Evolutionary conservation across 2,888 invertebrate genomes (phyloP).

Genomic region (Ernsta delagoae): DNA sequence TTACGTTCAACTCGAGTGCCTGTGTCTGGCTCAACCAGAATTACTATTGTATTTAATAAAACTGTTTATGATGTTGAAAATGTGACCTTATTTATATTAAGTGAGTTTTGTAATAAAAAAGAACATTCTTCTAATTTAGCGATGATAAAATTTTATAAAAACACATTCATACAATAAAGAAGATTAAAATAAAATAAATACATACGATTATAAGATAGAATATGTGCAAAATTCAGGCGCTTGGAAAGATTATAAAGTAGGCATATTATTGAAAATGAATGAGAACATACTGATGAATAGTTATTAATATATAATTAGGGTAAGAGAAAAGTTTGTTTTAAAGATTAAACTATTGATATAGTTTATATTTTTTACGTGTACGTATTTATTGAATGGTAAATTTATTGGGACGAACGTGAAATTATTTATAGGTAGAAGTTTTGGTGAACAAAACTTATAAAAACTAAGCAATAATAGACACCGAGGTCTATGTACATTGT

Average conservation of each 20-base stretch:
- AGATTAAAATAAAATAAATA: slow-evolving; percentile 62
- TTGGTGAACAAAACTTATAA: slow-evolving; percentile 81
- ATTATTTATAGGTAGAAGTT: slow-evolving; percentile 84
- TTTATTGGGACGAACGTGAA: slow-evolving; percentile 83
- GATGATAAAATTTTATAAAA: slow-evolving; percentile 71
- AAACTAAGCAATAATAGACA: slow-evolving; percentile 84
- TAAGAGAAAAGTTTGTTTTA: slow-evolving; percentile 82
- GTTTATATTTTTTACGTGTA: slow-evolving; percentile 86
- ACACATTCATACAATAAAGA: slow-evolving; percentile 70
- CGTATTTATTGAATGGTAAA: slow-evolving; percentile 85
- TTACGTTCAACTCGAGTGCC: slow-evolving; percentile 78
- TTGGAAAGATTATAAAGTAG: slow-evolving; percentile 84
- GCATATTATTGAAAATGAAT: slow-evolving; percentile 82
- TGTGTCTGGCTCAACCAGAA: slow-evolving; percentile 56
- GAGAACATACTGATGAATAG: slow-evolving; percentile 83
- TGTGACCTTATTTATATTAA: slow-evolving; percentile 64
- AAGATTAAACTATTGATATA: slow-evolving; percentile 85
- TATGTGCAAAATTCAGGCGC: slow-evolving; percentile 79
- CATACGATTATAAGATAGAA: slow-evolving; percentile 69
- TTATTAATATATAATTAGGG: slow-evolving; percentile 84
- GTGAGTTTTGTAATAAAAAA: slow-evolving; percentile 53
- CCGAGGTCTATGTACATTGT: slow-evolving; percentile 81
- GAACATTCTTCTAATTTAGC: slow-evolving; percentile 62
- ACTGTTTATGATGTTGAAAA: slow-evolving; percentile 61
- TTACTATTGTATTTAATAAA: slow-evolving; percentile 54